Conservation (phyloP, 2,888 invertebrate genomes). For the Acleris holmiana region DNA sequence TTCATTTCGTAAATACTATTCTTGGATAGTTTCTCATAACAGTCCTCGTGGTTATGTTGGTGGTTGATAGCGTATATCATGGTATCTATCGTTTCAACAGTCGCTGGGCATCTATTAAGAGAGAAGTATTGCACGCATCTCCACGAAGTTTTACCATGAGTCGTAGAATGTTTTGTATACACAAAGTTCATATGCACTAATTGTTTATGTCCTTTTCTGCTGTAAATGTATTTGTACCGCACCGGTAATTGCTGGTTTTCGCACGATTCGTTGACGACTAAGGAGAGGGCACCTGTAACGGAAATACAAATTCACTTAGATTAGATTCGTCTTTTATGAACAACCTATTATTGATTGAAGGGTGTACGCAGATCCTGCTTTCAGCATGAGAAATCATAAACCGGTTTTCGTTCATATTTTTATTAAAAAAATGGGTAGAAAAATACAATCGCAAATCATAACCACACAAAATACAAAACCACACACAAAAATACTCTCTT, state of each 20-base stretch:
- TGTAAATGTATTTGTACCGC: slow-evolving; percentile 80
- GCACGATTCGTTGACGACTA: slow-evolving; percentile 72
- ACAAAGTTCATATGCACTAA: slow-evolving; percentile 82
- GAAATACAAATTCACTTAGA: slow-evolving; percentile 38
- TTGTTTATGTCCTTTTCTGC: slow-evolving; percentile 82
- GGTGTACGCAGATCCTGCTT: not conserved
- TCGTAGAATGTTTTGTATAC: slow-evolving; percentile 81
- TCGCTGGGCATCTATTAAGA: slow-evolving; percentile 80
- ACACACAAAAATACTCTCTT: slow-evolving; percentile 50
- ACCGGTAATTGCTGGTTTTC: slow-evolving; percentile 69
- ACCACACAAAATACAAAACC: slow-evolving; percentile 53
- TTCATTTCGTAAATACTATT: slow-evolving; percentile 81
- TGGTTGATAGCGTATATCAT: slow-evolving; percentile 80
- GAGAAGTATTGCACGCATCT: slow-evolving; percentile 82
- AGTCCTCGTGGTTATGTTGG: slow-evolving; percentile 80
- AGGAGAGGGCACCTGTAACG: slow-evolving; percentile 75
- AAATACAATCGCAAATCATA: slow-evolving; percentile 61
- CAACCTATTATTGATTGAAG: too few species aligned
- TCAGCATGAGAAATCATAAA: slow-evolving; percentile 19
- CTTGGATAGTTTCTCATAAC: slow-evolving; percentile 73
- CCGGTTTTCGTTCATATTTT: slow-evolving; percentile 42
- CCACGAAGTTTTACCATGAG: slow-evolving; percentile 81
- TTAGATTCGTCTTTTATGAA: too few species aligned
- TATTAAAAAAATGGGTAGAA: slow-evolving; percentile 61
- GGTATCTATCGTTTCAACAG: slow-evolving; percentile 78